phyloP scores from a whole-genome alignment of 2,888 invertebrate species.

The Chirona hameri region DNA sequence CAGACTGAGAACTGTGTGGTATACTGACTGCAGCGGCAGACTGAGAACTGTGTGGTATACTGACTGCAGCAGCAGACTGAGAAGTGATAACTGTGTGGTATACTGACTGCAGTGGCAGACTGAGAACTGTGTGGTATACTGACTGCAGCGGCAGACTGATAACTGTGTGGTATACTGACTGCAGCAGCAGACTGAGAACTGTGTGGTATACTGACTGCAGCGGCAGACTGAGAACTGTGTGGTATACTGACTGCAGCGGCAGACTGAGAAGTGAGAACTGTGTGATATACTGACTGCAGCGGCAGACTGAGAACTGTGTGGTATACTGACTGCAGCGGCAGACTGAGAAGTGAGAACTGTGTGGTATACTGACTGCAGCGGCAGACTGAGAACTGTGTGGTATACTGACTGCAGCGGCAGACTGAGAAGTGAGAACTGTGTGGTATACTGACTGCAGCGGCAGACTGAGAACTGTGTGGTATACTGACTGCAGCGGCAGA shows the following conservation, averaged over 20 bases:
- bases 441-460: too few relatives aligned
- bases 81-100: too few relatives aligned
- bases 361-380: too few relatives aligned
- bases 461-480: too few relatives aligned
- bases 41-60: conserved; percentile 34
- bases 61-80: too few relatives aligned
- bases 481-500: conserved; percentile 36
- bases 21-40: conserved; percentile 36
- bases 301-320: too few relatives aligned
- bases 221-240: too few relatives aligned
- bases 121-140: conserved; percentile 35
- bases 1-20: too few relatives aligned
- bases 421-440: conserved; percentile 32
- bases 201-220: too few relatives aligned
- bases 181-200: conserved; percentile 34
- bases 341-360: conserved; percentile 31
- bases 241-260: conserved; percentile 36
- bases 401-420: conserved; percentile 36
- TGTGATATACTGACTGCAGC: too few relatives aligned
- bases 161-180: conserved; percentile 36
- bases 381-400: too few relatives aligned
- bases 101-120: conserved; percentile 36
- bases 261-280: conserved; percentile 27
- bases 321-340: conserved; percentile 36
- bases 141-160: too few relatives aligned